These are phyloP conservation scores for Bubalus kerabau DNA, from an alignment of 2,113 vertebrate genomes.

Conservation along the genomic window DNA sequence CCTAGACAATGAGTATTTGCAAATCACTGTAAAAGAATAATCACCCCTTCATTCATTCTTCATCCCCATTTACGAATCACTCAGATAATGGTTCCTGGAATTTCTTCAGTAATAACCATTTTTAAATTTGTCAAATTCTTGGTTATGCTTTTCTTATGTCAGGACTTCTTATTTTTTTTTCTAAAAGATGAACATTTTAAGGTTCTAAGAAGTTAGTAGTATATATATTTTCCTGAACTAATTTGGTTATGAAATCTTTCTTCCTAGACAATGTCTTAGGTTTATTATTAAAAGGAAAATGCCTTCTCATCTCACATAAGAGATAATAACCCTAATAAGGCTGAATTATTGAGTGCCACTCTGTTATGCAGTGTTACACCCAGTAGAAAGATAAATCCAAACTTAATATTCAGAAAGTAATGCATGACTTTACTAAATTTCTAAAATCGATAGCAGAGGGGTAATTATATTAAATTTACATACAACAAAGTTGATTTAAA, in stretches of 20 bases:
- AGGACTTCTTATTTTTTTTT: not conserved
- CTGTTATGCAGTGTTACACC: not conserved
- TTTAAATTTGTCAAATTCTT: not conserved
- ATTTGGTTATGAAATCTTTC: not conserved
- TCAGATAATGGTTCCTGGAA: not conserved
- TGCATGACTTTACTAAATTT: not conserved
- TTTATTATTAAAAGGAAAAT: not conserved
- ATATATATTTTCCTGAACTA: not conserved
- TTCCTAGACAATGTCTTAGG: not conserved
- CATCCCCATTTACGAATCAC: not conserved
- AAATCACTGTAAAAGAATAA: not conserved
- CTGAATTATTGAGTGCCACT: not conserved
- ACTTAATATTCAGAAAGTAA: conserved; percentile 13
- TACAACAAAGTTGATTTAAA: not conserved
- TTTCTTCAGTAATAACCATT: not conserved
- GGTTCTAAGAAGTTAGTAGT: not conserved
- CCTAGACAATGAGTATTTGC: not conserved
- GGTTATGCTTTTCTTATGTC: not conserved
- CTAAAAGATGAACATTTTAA: not conserved
- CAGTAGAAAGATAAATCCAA: not conserved
- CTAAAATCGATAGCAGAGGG: not conserved
- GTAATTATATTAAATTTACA: not conserved
- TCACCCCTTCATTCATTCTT: not conserved
- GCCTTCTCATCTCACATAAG: not conserved
- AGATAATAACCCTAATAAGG: not conserved